Conservation (phyloP, 2,797 vertebrate genomes). For the Masticophis lateralis region DNA sequence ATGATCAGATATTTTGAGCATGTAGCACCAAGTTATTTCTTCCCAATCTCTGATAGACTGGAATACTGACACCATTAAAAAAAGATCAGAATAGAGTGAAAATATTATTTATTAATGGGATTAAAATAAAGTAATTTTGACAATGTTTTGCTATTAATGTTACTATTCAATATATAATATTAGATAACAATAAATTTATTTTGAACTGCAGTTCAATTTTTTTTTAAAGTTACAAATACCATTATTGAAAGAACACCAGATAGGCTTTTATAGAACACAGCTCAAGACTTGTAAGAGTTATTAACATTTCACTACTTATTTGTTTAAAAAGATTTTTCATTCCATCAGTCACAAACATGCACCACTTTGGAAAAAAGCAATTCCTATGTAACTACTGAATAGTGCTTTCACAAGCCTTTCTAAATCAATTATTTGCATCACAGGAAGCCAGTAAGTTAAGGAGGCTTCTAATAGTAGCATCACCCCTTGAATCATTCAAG, state of each 20-base stretch:
- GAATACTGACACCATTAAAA: background rate
- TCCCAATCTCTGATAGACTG: background rate
- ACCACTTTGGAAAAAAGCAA: background rate
- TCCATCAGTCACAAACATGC: background rate
- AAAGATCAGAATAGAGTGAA: background rate
- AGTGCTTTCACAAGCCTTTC: background rate
- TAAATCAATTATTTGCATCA: constrained; percentile 1
- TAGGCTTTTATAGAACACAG: background rate
- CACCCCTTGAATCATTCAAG: background rate
- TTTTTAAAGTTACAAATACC: background rate
- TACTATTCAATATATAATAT: background rate
- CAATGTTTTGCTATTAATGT: background rate
- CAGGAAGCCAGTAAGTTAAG: constrained; percentile 17
- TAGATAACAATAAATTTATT: background rate
- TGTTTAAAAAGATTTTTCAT: background rate
- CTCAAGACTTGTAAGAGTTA: background rate
- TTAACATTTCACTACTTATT: background rate
- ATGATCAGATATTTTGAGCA: background rate
- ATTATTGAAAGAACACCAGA: background rate
- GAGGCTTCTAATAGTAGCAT: background rate
- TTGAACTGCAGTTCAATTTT: background rate
- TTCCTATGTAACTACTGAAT: background rate
- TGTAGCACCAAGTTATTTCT: background rate
- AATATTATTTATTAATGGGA: background rate
- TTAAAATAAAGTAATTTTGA: background rate